Evolutionary conservation across 2,888 invertebrate genomes (phyloP), one percentile per base, ranked within the genome.

Genomic region (Ctenicera cuprea): DNA sequence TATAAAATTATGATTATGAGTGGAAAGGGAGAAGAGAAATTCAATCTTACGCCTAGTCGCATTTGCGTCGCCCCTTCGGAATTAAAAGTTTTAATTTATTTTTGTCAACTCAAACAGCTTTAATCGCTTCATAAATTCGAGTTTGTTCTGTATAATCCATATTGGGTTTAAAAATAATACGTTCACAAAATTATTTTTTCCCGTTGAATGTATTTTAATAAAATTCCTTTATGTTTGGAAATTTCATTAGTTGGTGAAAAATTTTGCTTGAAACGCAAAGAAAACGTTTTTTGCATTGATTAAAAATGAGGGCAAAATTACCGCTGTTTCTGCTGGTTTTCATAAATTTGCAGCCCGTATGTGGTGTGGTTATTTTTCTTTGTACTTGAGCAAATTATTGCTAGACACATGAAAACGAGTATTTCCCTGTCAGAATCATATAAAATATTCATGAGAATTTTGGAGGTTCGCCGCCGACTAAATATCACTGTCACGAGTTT

Each of bases 51-150:
- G 48, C 48, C 18, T 18, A 14, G 2, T 14, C 18, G 48, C 4
- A 11, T 18, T 18, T 16, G 14, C 9, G 14, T 41, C 48, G 18
- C 48, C 41, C 41, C 7, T 5, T 48, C 5, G 18, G 48, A 48
- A 48, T 48, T 48, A 48, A 48, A 48, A 48, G 41, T 18, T 48
- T 48, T 48, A 48, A 48, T 48, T 48, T 48, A 48, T 48, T 48
- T 45, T 18, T 18, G 48, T 16, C 48, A 41, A 16, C 18, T 18
- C 18, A 20, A 48, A 48, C 48, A 48, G 48, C 48, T 16, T 48
- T 18, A 48, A 48, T 48, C 48, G 16, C 18, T 48, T 16, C 14
- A 18, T 16, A 48, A 48, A 48, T 48, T 48, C 16, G 48, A 18
- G 14, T 18, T 18, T 18, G 16, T 48, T 48, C 5, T 16, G 48